These are phyloP conservation scores for Chaetogeoica ovagalla DNA, from an alignment of 2,888 invertebrate genomes.

Conservation along the genomic window DNA sequence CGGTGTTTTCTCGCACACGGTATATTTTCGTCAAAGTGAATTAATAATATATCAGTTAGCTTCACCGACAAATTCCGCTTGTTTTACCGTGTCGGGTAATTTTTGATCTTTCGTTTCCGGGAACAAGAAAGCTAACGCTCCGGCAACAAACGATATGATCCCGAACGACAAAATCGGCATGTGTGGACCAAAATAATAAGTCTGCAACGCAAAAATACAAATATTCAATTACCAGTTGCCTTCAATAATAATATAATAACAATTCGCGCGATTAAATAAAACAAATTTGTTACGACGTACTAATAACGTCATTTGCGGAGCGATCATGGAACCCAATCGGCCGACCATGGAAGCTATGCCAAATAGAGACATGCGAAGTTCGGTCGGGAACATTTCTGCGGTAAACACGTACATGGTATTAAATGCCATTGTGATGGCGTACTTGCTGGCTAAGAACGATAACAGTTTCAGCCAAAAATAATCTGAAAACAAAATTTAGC, in stretches of 20 bases:
- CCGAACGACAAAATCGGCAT: conserved; percentile 71
- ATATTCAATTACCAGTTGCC: conserved; percentile 1
- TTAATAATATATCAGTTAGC: background rate
- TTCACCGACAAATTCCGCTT: conserved; percentile 65
- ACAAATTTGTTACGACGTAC: conserved; percentile 19
- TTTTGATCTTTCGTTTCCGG: conserved; percentile 72
- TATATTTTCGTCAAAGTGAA: background rate
- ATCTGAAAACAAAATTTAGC: conserved; percentile 41
- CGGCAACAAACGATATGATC: conserved; percentile 66
- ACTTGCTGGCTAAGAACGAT: conserved; percentile 60
- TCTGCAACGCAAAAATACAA: conserved; percentile 48
- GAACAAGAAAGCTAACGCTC: conserved; percentile 67
- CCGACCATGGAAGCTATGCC: conserved; percentile 52
- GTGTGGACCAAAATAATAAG: conserved; percentile 57
- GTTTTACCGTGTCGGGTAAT: conserved; percentile 69
- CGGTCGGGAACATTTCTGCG: conserved; percentile 54
- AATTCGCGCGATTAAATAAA: too few relatives aligned
- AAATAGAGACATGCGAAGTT: conserved; percentile 49
- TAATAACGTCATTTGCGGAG: conserved; percentile 49
- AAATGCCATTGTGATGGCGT: conserved; percentile 60
- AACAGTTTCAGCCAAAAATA: conserved; percentile 58
- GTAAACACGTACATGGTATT: conserved; percentile 53
- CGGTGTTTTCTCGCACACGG: background rate
- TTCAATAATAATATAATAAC: too few relatives aligned
- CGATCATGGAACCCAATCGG: conserved; percentile 52